phyloP scores from a whole-genome alignment of 2,888 invertebrate genomes.

The Octodonta nipae region DNA sequence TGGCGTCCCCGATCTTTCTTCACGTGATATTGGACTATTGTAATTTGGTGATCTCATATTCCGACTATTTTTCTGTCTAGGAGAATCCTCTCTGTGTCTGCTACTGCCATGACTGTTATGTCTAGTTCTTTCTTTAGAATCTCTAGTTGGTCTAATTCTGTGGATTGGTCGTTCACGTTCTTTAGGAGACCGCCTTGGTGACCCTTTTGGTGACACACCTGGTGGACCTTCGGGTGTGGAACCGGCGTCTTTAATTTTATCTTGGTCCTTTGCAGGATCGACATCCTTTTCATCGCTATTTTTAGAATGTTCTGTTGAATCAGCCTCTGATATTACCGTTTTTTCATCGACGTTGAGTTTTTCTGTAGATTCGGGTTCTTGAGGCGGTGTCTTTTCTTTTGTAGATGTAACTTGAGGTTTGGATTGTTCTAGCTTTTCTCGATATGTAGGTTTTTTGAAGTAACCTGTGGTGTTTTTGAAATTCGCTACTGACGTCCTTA shows the following conservation, averaged over 20 bases:
- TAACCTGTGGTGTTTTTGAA: conserved; percentile 89
- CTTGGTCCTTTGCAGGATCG: conserved; percentile 7
- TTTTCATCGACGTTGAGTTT: conserved; percentile 24
- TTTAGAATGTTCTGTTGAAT: conserved; percentile 33
- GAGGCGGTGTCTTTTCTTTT: conserved; percentile 9
- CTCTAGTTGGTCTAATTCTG: no score
- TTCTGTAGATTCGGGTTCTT: conserved; percentile 16
- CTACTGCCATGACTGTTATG: conserved; percentile 10
- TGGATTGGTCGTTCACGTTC: no score
- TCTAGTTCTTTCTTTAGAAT: no score
- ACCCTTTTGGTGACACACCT: conserved; percentile 29
- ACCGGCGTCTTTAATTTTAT: conserved; percentile 10
- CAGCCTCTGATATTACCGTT: conserved; percentile 35
- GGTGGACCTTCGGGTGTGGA: conserved; percentile 28
- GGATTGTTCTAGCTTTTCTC: conserved; percentile 2
- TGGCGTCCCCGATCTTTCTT: conserved; percentile 58
- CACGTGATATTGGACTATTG: conserved; percentile 21
- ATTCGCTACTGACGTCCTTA: conserved; percentile 75
- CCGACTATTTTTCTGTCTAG: conserved; percentile 3
- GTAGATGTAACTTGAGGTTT: neutral
- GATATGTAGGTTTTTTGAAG: conserved; percentile 40
- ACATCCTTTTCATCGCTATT: conserved; percentile 11
- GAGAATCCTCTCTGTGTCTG: conserved; percentile 3
- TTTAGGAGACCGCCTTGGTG: no score
- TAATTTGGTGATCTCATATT: neutral